Conservation (phyloP, 2,888 invertebrate genomes). For the Heliconius ismenius region DNA sequence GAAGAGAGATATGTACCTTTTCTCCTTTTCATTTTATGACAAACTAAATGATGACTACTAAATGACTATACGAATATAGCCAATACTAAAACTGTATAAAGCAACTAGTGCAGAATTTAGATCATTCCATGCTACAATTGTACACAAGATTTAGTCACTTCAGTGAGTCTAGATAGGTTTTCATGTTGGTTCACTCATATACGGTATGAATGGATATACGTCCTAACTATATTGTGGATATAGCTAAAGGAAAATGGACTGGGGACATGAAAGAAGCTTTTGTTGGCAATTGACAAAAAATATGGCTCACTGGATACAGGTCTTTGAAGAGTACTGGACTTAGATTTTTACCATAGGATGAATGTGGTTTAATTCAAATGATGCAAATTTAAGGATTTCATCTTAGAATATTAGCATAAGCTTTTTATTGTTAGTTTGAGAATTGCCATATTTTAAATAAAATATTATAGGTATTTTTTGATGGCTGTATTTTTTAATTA, state of each 20-base stretch:
- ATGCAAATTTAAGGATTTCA: too few species aligned
- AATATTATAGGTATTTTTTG: too few species aligned
- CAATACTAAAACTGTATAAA: background rate
- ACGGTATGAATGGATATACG: background rate
- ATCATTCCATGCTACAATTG: background rate
- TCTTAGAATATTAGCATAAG: too few species aligned
- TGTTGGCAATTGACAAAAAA: conserved; percentile 16
- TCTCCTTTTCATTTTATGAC: background rate
- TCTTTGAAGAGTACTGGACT: background rate
- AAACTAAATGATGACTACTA: too few species aligned
- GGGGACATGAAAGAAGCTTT: background rate
- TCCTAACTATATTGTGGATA: conserved; percentile 22
- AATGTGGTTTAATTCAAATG: background rate
- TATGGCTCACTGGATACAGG: background rate
- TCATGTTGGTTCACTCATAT: background rate
- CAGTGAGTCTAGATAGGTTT: conserved; percentile 8
- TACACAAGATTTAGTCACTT: conserved; percentile 17
- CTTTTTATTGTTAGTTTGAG: too few species aligned
- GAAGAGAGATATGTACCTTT: too few species aligned
- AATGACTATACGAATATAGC: too few species aligned
- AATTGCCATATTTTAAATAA: too few species aligned
- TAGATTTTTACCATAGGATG: too few species aligned
- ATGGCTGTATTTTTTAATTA: too few species aligned
- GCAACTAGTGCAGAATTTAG: background rate
- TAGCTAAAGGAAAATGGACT: conserved; percentile 21